Conservation (phyloP, 1,140 invertebrate genomes). For the Nebria ingens region DNA sequence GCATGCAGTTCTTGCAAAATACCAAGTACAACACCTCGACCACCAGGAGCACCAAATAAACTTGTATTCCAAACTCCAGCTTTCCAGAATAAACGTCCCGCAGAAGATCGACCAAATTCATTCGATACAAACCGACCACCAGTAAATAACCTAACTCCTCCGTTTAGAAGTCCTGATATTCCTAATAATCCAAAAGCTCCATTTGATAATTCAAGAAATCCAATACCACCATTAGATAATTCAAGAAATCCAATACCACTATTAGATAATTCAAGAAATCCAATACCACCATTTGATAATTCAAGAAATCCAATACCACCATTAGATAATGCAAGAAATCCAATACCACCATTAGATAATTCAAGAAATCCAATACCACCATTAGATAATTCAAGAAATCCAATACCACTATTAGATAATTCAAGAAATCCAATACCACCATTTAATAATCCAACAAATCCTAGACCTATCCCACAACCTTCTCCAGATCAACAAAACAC, state of each 20-base stretch:
- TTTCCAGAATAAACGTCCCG: slow-evolving; percentile 13
- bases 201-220: neutral
- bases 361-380: neutral
- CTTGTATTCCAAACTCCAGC: slow-evolving; percentile 23
- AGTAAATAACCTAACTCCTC: neutral
- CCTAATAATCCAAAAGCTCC: neutral
- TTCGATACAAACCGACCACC: too few relatives aligned
- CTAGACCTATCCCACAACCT: too few relatives aligned
- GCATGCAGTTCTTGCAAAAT: slow-evolving; percentile 29
- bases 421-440: neutral
- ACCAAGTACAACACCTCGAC: slow-evolving; percentile 23
- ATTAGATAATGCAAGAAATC: neutral
- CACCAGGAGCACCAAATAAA: slow-evolving; percentile 16
- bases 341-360: neutral
- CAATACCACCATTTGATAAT: neutral
- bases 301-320: neutral
- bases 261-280: neutral
- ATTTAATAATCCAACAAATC: neutral
- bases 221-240: neutral
- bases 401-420: neutral
- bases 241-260: neutral
- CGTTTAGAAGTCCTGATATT: neutral
- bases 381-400: neutral
- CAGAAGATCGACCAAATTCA: neutral
- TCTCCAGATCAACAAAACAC: too few relatives aligned